Evolutionary conservation across 92 coral and sea anemone species (phyloP).

Genomic region (Actinostola sp.): DNA sequence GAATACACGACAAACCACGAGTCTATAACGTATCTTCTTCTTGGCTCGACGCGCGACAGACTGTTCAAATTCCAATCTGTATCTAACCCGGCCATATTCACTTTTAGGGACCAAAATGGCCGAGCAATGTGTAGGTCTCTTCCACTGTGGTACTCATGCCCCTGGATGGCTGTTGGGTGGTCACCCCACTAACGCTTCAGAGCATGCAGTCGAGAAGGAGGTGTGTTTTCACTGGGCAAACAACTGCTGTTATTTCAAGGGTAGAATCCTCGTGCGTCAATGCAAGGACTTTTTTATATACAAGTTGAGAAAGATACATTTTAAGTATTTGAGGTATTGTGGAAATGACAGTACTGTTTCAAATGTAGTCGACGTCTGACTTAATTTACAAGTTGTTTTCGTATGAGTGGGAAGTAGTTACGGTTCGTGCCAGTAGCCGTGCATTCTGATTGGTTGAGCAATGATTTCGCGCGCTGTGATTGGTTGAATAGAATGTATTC

Average conservation of each 20-base stretch:
- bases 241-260: slow-evolving; percentile 42
- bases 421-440: no score
- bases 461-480: no score
- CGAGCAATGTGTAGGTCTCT: slow-evolving; percentile 24
- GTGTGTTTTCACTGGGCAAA: slow-evolving; percentile 48
- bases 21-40: no score
- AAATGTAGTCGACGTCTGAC: neutral
- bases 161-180: slow-evolving; percentile 51
- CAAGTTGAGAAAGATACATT: slow-evolving; percentile 11
- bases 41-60: no score
- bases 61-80: no score
- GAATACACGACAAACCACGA: neutral
- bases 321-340: slow-evolving; percentile 48
- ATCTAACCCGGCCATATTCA: no score
- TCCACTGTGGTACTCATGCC: slow-evolving; percentile 54
- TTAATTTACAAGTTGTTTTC: no score
- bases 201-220: slow-evolving; percentile 27
- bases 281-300: slow-evolving; percentile 43
- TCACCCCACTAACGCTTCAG: slow-evolving; percentile 27
- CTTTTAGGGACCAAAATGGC: slow-evolving; percentile 42
- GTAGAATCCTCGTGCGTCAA: slow-evolving; percentile 28
- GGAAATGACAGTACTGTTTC: slow-evolving; percentile 17
- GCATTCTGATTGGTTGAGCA: no score
- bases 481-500: no score
- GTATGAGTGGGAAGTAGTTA: no score